phyloP scores from a whole-genome alignment of 2,113 vertebrate species.

The Syngnathus scovelli region DNA sequence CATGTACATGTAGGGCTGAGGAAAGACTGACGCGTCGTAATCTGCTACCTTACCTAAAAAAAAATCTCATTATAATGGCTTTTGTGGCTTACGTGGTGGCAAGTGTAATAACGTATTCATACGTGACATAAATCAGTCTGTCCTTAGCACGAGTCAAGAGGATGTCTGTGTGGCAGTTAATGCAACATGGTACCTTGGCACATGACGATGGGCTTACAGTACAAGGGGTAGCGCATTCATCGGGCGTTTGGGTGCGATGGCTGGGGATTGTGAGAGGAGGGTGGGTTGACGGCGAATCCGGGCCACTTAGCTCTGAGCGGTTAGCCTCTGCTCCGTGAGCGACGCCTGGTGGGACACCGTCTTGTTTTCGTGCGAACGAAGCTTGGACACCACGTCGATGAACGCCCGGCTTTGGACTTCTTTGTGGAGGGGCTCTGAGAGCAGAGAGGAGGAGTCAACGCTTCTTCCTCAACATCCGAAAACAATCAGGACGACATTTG shows the following conservation, averaged over 20 bases:
- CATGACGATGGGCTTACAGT: slow-evolving; percentile 54
- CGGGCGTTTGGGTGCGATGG: slow-evolving; percentile 30
- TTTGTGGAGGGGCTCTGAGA: slow-evolving; percentile 77
- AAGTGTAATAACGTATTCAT: not conserved
- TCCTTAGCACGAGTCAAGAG: slow-evolving; percentile 22
- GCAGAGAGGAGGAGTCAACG: not conserved
- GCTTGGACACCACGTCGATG: slow-evolving; percentile 89
- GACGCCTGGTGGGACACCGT: slow-evolving; percentile 96
- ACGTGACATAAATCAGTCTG: slow-evolving; percentile 32
- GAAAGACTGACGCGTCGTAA: slow-evolving; percentile 26
- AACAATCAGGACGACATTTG: not conserved
- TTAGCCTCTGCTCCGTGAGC: slow-evolving; percentile 94
- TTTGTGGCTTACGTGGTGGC: slow-evolving; percentile 26
- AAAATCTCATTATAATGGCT: slow-evolving; percentile 44
- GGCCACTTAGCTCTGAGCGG: slow-evolving; percentile 89
- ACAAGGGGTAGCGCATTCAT: slow-evolving; percentile 30
- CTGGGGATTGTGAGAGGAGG: slow-evolving; percentile 10
- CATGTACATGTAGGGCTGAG: slow-evolving; percentile 74
- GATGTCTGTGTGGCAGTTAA: slow-evolving; percentile 71
- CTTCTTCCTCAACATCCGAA: not conserved
- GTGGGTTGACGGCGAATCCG: slow-evolving; percentile 25
- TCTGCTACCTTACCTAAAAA: slow-evolving; percentile 16
- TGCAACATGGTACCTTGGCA: slow-evolving; percentile 73
- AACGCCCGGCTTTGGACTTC: slow-evolving; percentile 90
- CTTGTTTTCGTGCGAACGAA: slow-evolving; percentile 95